A percentile compares a stretch with the other conserved stretches of the same genome.
These are phyloP conservation scores for Diachasma alloeum DNA, from an alignment of 1,140 invertebrate species.

Conservation along the genomic window DNA sequence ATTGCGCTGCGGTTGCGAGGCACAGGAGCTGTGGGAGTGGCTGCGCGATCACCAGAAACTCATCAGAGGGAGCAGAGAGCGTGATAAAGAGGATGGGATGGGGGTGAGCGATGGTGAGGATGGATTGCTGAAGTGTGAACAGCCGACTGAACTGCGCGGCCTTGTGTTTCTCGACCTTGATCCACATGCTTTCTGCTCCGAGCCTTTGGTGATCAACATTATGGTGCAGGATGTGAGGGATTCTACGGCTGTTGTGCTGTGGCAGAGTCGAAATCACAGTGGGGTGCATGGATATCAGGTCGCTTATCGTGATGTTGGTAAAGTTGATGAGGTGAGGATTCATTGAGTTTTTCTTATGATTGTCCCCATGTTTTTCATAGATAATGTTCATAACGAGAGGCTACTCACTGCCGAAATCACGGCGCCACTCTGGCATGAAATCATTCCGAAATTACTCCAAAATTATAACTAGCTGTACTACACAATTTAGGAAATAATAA, in stretches of 20 bases:
- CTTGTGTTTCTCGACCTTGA: conserved; percentile 79
- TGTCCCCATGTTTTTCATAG: too few species aligned
- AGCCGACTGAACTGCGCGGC: conserved; percentile 79
- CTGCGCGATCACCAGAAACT: conserved; percentile 83
- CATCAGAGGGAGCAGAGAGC: conserved; percentile 64
- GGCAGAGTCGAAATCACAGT: conserved; percentile 90
- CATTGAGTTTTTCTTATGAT: too few species aligned
- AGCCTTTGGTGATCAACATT: conserved; percentile 80
- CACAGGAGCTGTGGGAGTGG: conserved; percentile 89
- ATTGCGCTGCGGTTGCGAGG: conserved; percentile 81
- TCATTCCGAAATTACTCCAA: too few species aligned
- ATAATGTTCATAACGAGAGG: too few species aligned
- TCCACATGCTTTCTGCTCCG: conserved; percentile 82
- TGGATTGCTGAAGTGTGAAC: conserved; percentile 74
- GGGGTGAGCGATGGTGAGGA: conserved; percentile 52
- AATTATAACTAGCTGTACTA: too few species aligned
- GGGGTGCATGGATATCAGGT: conserved; percentile 86
- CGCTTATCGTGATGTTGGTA: conserved; percentile 81
- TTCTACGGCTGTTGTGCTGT: conserved; percentile 85
- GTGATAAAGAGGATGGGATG: conserved; percentile 62
- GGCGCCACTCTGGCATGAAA: too few species aligned
- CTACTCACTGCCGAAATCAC: too few species aligned
- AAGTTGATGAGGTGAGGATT: conserved; percentile 62
- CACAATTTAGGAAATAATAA: too few species aligned
- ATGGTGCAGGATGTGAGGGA: conserved; percentile 88